A percentile compares a stretch with the other conserved stretches of the same genome.
These are phyloP conservation scores for Drosophila pegasa DNA, from an alignment of 2,888 invertebrate species.

Conservation along the genomic window DNA sequence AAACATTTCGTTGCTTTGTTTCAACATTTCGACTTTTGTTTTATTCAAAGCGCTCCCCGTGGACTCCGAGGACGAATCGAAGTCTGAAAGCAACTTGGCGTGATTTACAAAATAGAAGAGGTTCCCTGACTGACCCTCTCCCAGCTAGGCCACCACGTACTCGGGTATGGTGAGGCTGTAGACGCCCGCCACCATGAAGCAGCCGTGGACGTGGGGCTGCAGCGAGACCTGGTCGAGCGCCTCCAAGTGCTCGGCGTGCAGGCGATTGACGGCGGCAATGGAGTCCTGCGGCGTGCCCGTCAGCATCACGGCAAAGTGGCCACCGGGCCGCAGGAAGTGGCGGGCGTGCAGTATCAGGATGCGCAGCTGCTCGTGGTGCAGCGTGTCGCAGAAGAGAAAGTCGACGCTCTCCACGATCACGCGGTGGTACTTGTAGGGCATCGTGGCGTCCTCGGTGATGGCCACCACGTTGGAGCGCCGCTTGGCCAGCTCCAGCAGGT, in stretches of 20 bases:
- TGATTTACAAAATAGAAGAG: not conserved
- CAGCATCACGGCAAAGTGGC: constrained; percentile 39
- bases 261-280: constrained; percentile 6
- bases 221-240: constrained; percentile 36
- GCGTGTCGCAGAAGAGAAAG: constrained; percentile 43
- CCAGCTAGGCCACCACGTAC: not conserved
- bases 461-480: constrained; percentile 39
- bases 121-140: too few species aligned
- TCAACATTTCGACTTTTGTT: constrained; percentile 1
- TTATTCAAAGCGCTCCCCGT: too few species aligned
- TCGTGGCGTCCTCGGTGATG: constrained; percentile 40
- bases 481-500: constrained; percentile 31
- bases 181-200: constrained; percentile 35
- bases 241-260: constrained; percentile 33
- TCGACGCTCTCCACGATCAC: constrained; percentile 29
- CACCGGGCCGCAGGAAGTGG: constrained; percentile 40
- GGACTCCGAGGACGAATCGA: not conserved
- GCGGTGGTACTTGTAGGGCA: constrained; percentile 53
- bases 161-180: constrained; percentile 18
- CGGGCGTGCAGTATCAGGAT: constrained; percentile 45
- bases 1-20: constrained; percentile 48
- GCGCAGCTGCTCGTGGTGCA: constrained; percentile 37
- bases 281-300: constrained; percentile 5
- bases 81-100: too few species aligned
- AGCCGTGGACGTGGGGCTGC: constrained; percentile 33